phyloP scores from a whole-genome alignment of 2,797 vertebrate genomes.

The Botia almorhae region DNA sequence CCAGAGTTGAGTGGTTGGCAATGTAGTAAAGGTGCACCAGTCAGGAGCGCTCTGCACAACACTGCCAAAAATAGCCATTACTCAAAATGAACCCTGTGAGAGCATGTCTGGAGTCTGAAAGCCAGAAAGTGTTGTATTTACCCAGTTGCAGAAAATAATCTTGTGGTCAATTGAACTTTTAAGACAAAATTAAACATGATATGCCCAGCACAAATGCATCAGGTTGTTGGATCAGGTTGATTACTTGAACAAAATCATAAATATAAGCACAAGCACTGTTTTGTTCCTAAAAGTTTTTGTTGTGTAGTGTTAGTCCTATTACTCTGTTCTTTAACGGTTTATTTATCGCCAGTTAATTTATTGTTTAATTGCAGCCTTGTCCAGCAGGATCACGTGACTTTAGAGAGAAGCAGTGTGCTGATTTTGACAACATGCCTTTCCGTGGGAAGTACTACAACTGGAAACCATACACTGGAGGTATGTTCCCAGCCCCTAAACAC shows the following conservation, averaged over 20 bases:
- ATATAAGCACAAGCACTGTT: too few relatives aligned
- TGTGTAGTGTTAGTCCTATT: not conserved
- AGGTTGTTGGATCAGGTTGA: not conserved
- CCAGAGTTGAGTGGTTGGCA: not conserved
- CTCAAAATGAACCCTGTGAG: slow-evolving; percentile 6
- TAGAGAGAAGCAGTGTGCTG: slow-evolving; percentile 96
- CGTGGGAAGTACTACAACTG: slow-evolving; percentile 99
- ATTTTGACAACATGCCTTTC: slow-evolving; percentile 97
- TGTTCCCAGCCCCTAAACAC: slow-evolving; percentile 58
- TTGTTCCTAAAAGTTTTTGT: too few relatives aligned
- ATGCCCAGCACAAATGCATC: not conserved
- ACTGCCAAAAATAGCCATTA: slow-evolving; percentile 19
- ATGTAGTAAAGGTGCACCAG: not conserved
- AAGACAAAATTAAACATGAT: slow-evolving; percentile 1
- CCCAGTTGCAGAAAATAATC: not conserved
- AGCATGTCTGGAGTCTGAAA: slow-evolving; percentile 16
- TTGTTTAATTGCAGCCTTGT: slow-evolving; percentile 80
- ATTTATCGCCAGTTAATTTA: not conserved
- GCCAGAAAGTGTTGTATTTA: slow-evolving; percentile 2
- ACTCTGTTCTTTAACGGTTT: too few relatives aligned
- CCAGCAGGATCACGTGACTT: slow-evolving; percentile 90
- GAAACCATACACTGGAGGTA: slow-evolving; percentile 99
- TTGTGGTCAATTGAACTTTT: slow-evolving; percentile 4
- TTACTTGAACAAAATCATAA: not conserved
- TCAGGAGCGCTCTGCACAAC: not conserved